Conservation (phyloP, 1,140 invertebrate species). For the Drosophila jambulina region DNA sequence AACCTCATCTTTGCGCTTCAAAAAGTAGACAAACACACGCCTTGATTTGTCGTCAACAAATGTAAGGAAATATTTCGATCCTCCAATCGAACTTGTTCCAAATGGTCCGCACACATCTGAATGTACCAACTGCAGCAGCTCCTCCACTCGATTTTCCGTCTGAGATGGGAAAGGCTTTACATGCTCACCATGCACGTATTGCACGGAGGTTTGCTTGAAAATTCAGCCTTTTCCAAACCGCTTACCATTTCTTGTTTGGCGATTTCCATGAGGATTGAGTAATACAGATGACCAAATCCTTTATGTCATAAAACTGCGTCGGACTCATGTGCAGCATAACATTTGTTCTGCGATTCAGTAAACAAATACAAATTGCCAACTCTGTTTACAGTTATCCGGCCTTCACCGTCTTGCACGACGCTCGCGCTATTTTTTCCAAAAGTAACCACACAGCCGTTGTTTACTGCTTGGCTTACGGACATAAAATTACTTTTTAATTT, state of each 20-base stretch:
- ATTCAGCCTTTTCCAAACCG: background rate
- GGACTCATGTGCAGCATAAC: too few relatives aligned
- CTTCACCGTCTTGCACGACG: too few relatives aligned
- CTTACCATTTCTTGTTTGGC: too few relatives aligned
- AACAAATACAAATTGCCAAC: too few relatives aligned
- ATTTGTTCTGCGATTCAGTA: too few relatives aligned
- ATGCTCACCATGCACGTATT: background rate
- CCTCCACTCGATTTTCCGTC: background rate
- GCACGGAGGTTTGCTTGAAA: background rate
- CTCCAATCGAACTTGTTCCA: background rate
- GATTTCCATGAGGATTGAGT: background rate
- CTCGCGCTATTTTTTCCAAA: too few relatives aligned
- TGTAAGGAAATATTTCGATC: background rate
- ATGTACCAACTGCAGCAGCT: background rate
- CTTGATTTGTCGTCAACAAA: constrained; percentile 1
- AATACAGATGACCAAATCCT: background rate
- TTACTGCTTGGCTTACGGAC: too few relatives aligned
- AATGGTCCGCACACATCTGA: constrained; percentile 1
- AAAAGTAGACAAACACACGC: background rate
- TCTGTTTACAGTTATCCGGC: background rate
- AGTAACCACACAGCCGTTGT: too few relatives aligned
- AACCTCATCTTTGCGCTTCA: background rate
- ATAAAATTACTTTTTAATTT: too few relatives aligned
- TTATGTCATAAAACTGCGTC: too few relatives aligned
- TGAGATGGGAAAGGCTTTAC: too few relatives aligned